Evolutionary conservation across 2,888 invertebrate genomes (phyloP).

Genomic region (Apamea monoglypha): DNA sequence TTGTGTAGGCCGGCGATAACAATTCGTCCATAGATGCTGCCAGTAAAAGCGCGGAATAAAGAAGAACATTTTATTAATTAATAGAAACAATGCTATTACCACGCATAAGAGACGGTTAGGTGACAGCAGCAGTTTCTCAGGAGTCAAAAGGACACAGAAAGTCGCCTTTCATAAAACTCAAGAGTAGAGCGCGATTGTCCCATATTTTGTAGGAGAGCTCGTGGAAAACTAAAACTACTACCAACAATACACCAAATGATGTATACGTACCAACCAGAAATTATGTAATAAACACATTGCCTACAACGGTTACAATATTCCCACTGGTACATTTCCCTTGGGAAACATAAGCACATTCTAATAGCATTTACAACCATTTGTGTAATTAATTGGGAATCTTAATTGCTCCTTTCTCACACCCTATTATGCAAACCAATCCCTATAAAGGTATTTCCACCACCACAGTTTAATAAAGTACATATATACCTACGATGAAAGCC

Average conservation of each 20-base stretch:
- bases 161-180: neutral
- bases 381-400: neutral
- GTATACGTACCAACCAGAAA: neutral
- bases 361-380: neutral
- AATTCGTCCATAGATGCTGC: too few species aligned
- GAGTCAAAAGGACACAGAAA: neutral
- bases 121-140: neutral
- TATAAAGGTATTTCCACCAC: neutral
- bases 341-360: neutral
- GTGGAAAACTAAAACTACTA: neutral
- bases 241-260: neutral
- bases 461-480: neutral
- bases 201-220: neutral
- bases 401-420: conserved; percentile 1
- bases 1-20: too few species aligned
- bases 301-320: neutral
- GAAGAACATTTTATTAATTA: too few species aligned
- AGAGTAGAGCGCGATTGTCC: neutral
- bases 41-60: too few species aligned
- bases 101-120: neutral
- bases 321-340: neutral
- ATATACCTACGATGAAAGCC: neutral
- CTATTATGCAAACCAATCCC: neutral
- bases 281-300: neutral
- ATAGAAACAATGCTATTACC: neutral